A percentile compares a stretch with the other conserved stretches of the same genome.
phyloP scores from a whole-genome alignment of 2,888 invertebrate species.

The Phoenoteleia sp. region DNA sequence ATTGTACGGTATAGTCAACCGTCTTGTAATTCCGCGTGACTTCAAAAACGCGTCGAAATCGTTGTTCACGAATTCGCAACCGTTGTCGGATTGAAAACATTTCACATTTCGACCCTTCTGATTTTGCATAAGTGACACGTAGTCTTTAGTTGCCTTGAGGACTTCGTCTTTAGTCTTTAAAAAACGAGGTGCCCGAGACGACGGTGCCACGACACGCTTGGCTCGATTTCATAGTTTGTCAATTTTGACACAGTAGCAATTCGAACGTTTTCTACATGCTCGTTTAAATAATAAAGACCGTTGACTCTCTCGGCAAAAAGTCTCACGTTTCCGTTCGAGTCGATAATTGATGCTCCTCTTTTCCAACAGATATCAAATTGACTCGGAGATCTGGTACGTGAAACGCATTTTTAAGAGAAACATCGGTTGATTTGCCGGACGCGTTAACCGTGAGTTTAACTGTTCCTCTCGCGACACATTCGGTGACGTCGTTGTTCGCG shows the following conservation, averaged over 20 bases:
- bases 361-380: too few species aligned
- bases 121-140: slow-evolving; percentile 59
- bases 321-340: neutral
- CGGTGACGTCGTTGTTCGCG: too few species aligned
- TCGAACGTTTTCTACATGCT: neutral
- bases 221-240: too few species aligned
- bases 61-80: slow-evolving; percentile 27
- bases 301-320: neutral
- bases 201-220: slow-evolving; percentile 4
- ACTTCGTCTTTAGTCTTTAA: slow-evolving; percentile 68
- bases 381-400: too few species aligned
- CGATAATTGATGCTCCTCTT: too few species aligned
- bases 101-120: slow-evolving; percentile 66
- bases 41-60: neutral
- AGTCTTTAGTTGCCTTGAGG: slow-evolving; percentile 61
- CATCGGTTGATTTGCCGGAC: too few species aligned
- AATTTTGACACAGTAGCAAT: neutral
- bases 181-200: slow-evolving; percentile 48
- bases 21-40: neutral
- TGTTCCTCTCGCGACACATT: too few species aligned
- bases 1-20: neutral
- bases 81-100: slow-evolving; percentile 72
- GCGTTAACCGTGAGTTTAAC: too few species aligned
- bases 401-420: too few species aligned
- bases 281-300: slow-evolving; percentile 9